Evolutionary conservation across 2,888 invertebrate genomes (phyloP).

Genomic region (Rhagonycha fulva): DNA sequence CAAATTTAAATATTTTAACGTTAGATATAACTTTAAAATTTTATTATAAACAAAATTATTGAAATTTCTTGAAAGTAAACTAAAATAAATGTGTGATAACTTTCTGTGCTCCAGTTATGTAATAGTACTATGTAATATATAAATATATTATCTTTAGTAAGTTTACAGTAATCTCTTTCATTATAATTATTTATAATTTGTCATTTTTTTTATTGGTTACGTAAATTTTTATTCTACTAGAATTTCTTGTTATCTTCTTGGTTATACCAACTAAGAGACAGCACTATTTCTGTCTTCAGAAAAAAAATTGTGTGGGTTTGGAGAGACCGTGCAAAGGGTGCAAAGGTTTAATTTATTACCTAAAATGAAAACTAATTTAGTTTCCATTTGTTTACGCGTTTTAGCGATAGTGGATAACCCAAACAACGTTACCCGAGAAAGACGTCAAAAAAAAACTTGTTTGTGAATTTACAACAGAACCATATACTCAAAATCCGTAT

Average conservation of each 20-base stretch:
- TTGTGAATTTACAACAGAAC: neutral
- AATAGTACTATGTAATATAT: neutral
- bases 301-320: too few species aligned
- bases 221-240: neutral
- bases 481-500: slow-evolving; percentile 2
- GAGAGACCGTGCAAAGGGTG: too few species aligned
- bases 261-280: neutral
- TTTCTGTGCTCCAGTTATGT: neutral
- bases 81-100: neutral
- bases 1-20: neutral
- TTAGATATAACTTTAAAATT: neutral
- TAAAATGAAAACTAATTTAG: neutral
- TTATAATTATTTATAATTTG: neutral
- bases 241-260: neutral
- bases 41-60: neutral
- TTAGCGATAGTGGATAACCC: neutral
- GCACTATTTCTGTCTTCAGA: too few species aligned
- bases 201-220: neutral
- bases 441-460: neutral
- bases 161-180: neutral
- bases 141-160: neutral
- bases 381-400: neutral
- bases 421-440: neutral
- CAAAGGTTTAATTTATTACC: too few species aligned
- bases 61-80: neutral